phyloP scores from a whole-genome alignment of 2,113 vertebrate species.

The Corydoras sp. region DNA sequence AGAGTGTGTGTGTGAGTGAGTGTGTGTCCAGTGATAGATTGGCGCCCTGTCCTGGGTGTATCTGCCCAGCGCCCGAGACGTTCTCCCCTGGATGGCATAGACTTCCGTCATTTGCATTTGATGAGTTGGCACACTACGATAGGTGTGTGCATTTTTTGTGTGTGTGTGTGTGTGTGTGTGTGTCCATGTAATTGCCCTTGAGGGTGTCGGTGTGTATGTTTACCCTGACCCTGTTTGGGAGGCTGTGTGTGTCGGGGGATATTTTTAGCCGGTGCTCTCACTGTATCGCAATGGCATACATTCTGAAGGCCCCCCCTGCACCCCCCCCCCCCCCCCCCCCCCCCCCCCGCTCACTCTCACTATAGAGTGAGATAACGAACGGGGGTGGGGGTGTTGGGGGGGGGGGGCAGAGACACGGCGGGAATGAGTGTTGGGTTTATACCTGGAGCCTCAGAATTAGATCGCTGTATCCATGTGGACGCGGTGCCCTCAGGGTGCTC shows the following conservation, averaged over 20 bases:
- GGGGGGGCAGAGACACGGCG: conserved; percentile 20
- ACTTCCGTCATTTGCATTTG: no score
- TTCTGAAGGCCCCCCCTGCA: no score
- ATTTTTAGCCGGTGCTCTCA: background rate
- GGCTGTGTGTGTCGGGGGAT: background rate
- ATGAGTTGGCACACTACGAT: no score
- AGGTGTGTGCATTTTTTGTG: background rate
- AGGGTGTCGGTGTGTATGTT: conserved; percentile 42
- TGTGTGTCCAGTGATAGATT: no score
- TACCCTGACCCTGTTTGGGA: conserved; percentile 45
- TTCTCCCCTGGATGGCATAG: no score
- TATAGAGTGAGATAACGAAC: no score
- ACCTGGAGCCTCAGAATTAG: conserved; percentile 19
- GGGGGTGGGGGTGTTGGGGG: background rate
- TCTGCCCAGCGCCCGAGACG: no score
- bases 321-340: background rate
- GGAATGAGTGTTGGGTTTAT: conserved; percentile 21
- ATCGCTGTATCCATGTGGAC: conserved; percentile 25
- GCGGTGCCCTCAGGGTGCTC: conserved; percentile 12
- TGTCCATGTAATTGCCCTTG: background rate
- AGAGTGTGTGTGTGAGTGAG: no score
- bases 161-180: background rate
- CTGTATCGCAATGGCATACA: background rate
- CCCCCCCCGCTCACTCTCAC: conserved; percentile 1
- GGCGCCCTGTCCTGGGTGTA: no score